Conservation (phyloP, 2,797 vertebrate species). For the Halcyon chelicuti region DNA sequence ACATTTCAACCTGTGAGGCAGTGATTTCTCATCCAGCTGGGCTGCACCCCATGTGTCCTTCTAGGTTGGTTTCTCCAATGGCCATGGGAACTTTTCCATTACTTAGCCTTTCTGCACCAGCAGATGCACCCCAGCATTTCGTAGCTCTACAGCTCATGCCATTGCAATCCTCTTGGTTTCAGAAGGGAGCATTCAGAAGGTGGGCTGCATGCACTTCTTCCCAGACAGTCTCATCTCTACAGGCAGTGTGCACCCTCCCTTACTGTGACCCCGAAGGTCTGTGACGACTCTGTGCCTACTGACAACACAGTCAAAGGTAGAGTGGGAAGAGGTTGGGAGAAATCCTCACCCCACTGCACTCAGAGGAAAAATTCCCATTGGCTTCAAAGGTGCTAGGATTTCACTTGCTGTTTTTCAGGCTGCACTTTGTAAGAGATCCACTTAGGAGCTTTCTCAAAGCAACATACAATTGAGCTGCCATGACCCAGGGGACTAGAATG, state of each 20-base stretch:
- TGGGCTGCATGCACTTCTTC: background rate
- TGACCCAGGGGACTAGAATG: conserved; percentile 29
- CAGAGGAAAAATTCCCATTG: background rate
- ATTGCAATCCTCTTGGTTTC: background rate
- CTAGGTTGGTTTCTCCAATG: background rate
- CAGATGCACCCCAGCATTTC: background rate
- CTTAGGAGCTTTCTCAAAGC: background rate
- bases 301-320: background rate
- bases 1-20: background rate
- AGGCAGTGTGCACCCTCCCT: background rate
- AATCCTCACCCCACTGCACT: background rate
- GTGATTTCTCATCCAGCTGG: background rate
- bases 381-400: background rate
- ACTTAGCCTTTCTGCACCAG: background rate
- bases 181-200: background rate
- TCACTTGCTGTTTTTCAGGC: background rate
- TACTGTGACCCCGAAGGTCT: background rate
- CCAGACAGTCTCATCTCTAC: rapidly evolving
- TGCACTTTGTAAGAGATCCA: background rate
- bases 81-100: background rate
- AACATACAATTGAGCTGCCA: background rate
- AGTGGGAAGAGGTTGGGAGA: background rate
- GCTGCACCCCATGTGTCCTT: background rate
- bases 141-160: background rate
- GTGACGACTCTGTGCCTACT: rapidly evolving